A percentile compares a stretch with the other conserved stretches of the same genome.
Evolutionary conservation across 2,888 invertebrate species (phyloP).

Genomic region (Agrochola circellaris): DNA sequence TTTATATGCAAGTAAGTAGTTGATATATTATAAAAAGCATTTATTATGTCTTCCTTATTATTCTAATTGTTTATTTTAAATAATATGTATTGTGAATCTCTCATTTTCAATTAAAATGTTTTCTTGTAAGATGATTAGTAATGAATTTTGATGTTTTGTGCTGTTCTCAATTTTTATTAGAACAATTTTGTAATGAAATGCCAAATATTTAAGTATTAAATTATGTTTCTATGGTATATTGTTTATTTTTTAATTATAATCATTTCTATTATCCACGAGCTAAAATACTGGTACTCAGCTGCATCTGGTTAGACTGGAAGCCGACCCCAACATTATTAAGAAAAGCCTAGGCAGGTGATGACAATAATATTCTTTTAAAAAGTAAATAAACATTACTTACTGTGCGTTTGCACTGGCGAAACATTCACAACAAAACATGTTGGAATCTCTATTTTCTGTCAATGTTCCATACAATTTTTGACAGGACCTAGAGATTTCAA

Average conservation of each 20-base stretch:
- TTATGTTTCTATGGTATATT: conserved; percentile 41
- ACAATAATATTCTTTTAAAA: background rate
- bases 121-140: conserved; percentile 17
- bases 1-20: background rate
- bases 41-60: conserved; percentile 60
- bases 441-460: too few relatives aligned
- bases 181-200: conserved; percentile 54
- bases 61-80: conserved; percentile 29
- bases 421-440: too few relatives aligned
- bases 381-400: too few relatives aligned
- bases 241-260: background rate
- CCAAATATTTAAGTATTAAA: conserved; percentile 64
- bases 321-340: too few relatives aligned
- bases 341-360: too few relatives aligned
- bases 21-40: conserved; percentile 15
- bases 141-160: conserved; percentile 39
- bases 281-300: too few relatives aligned
- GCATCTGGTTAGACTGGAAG: too few relatives aligned
- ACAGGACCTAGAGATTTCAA: too few relatives aligned
- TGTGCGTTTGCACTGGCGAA: too few relatives aligned
- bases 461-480: too few relatives aligned
- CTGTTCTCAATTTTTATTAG: conserved; percentile 42
- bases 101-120: conserved; percentile 38
- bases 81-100: conserved; percentile 36
- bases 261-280: background rate